phyloP scores from a whole-genome alignment of 2,113 vertebrate species.

The Apodemus speciosus region DNA sequence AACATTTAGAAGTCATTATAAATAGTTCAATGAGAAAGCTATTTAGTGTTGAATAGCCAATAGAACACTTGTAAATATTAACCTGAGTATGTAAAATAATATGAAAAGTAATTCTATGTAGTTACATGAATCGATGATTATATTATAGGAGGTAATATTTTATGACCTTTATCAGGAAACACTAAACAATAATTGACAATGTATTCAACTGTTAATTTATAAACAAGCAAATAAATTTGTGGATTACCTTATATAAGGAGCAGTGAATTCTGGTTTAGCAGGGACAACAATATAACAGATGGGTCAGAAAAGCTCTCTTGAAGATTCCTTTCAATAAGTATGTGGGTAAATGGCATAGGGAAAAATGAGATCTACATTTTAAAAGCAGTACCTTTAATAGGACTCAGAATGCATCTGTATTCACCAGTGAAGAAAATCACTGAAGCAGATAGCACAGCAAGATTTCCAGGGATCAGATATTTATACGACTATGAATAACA shows the following conservation, averaged over 20 bases:
- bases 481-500: conserved; percentile 45
- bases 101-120: conserved; percentile 62
- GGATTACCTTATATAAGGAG: conserved; percentile 45
- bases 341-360: conserved; percentile 1
- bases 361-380: conserved; percentile 62
- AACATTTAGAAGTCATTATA: conserved; percentile 71
- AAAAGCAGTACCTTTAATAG: conserved; percentile 38
- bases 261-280: conserved; percentile 17
- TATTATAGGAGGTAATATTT: conserved; percentile 31
- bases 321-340: conserved; percentile 39
- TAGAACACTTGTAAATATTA: conserved; percentile 51
- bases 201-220: conserved; percentile 51
- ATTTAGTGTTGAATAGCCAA: conserved; percentile 46
- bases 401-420: conserved; percentile 65
- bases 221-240: conserved; percentile 31
- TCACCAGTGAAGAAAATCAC: conserved; percentile 52
- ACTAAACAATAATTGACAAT: conserved; percentile 12
- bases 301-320: conserved; percentile 48
- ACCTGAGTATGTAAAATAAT: conserved; percentile 55
- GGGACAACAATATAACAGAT: background rate
- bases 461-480: conserved; percentile 38
- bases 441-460: conserved; percentile 20
- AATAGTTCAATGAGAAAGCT: conserved; percentile 64
- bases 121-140: conserved; percentile 37
- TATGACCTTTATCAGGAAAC: conserved; percentile 44